Base-by-base conservation (phyloP, 2,888 invertebrate genomes). In the Mongoloraphidia duomilia region DNA sequence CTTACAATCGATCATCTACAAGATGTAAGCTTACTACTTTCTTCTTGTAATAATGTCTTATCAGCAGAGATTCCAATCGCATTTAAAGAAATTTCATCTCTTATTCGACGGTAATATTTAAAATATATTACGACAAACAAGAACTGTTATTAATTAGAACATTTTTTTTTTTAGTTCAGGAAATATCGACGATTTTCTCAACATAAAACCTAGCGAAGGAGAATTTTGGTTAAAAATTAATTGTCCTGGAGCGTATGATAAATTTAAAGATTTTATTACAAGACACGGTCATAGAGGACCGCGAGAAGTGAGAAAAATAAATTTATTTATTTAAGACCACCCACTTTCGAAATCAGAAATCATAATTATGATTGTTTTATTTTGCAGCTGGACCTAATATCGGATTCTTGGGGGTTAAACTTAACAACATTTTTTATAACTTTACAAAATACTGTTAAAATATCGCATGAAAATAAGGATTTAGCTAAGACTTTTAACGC, bases 41-140 rank as follows among this genome's bases (percentile, higher is more conserved):
- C 82, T 10, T 78, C 81, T 0, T 82, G 82, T 56, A 65, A 66
- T 0, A 76, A 81, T 53, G 82, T 85, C 0, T 70, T 84, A 46
- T 87, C 88, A 13, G 86, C 83, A 0, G 84, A 87, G 60, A 79
- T 90, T 9, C 83, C 85, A 0, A 63, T 67, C 35, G 33, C 13
- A 33, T 37, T 48, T 11, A 33, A 48, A 43, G 33, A 43, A 42
- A 48, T 48, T 43, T 36, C 48, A 17, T 8, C 14, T 26, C 35
- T 48, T 37, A 48, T 48, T 37, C 11, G 17, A 5, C 42, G 33
- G 48, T 48, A 34, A 12, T 44, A 34, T 44, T 44, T 8, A 38
- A 34, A 34, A 6, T 42, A 10, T 17, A 10, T 42, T 42, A 42
- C 41, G 13, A 13, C 8, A 11, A 8, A 13, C 17, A 41, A 41